A percentile compares a stretch with the other conserved stretches of the same genome.
phyloP scores from a whole-genome alignment of 2,888 invertebrate genomes.

The Arctia plantaginis region DNA sequence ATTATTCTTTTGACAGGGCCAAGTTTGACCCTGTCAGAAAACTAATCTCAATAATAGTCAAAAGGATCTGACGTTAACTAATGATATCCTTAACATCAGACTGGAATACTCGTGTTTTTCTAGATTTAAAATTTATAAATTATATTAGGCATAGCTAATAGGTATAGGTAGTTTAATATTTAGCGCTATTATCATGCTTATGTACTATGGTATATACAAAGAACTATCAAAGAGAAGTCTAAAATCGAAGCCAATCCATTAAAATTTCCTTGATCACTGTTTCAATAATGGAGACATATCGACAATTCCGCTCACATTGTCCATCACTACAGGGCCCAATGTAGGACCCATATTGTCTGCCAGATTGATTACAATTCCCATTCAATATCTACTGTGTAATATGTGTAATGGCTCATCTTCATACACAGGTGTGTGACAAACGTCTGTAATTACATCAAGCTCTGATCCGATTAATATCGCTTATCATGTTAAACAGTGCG shows the following conservation, averaged over 20 bases:
- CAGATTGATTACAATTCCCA: slow-evolving; percentile 77
- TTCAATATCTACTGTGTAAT: slow-evolving; percentile 55
- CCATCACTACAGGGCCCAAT: slow-evolving; percentile 50
- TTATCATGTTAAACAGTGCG: slow-evolving; percentile 57
- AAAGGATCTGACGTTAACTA: not conserved
- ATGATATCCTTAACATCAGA: not conserved
- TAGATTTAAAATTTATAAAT: too few species aligned
- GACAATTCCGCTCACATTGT: slow-evolving; percentile 54
- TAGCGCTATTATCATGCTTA: not conserved
- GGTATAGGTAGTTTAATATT: too few species aligned
- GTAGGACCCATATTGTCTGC: slow-evolving; percentile 66
- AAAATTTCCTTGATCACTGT: slow-evolving; percentile 12
- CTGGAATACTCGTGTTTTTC: not conserved
- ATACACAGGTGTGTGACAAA: slow-evolving; percentile 50
- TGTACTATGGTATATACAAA: not conserved
- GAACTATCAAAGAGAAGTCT: not conserved
- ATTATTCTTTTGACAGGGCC: not conserved
- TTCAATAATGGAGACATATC: slow-evolving; percentile 52
- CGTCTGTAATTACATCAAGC: slow-evolving; percentile 65
- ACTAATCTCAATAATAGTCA: not conserved
- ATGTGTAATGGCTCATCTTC: slow-evolving; percentile 46
- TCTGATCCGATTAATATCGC: slow-evolving; percentile 70
- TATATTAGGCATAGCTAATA: too few species aligned
- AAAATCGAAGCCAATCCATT: slow-evolving; percentile 24
- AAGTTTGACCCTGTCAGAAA: not conserved